Evolutionary conservation across 1,140 invertebrate species (phyloP).

Genomic region (Drosophila subobscura): DNA sequence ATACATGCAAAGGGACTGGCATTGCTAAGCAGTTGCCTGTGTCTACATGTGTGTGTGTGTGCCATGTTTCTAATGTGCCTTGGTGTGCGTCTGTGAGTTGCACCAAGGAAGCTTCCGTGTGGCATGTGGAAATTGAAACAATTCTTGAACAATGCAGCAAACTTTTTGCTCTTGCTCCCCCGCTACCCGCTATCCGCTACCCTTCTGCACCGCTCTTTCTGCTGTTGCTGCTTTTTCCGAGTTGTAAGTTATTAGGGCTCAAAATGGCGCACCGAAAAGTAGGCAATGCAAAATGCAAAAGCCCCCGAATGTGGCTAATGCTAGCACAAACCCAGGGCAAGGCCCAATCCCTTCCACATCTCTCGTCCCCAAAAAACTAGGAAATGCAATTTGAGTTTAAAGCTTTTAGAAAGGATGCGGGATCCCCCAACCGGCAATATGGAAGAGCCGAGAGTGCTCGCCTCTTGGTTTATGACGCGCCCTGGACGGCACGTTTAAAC

Average conservation of each 20-base stretch:
- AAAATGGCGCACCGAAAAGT: slow-evolving; percentile 57
- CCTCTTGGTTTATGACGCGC: slow-evolving; percentile 50
- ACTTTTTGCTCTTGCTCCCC: slow-evolving; percentile 25
- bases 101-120: slow-evolving; percentile 26
- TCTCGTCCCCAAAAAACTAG: not conserved
- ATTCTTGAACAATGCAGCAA: slow-evolving; percentile 59
- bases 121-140: slow-evolving; percentile 60
- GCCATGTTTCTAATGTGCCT: no score
- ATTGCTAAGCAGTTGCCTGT: slow-evolving; percentile 49
- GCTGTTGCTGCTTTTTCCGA: slow-evolving; percentile 18
- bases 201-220: not conserved
- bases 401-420: slow-evolving; percentile 21
- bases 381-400: slow-evolving; percentile 24
- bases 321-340: slow-evolving; percentile 4
- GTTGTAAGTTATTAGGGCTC: slow-evolving; percentile 50
- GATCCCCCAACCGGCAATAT: not conserved
- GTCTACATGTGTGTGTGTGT: not conserved
- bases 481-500: slow-evolving; percentile 70
- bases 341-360: not conserved
- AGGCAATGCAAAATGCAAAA: slow-evolving; percentile 53
- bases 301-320: slow-evolving; percentile 34
- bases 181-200: not conserved
- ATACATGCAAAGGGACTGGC: slow-evolving; percentile 41
- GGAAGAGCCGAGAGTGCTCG: not conserved
- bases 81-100: slow-evolving; percentile 1